A percentile compares a stretch with the other conserved stretches of the same genome.
Evolutionary conservation across 2,797 vertebrate genomes (phyloP).

Genomic region (Oryzias sinensis): DNA sequence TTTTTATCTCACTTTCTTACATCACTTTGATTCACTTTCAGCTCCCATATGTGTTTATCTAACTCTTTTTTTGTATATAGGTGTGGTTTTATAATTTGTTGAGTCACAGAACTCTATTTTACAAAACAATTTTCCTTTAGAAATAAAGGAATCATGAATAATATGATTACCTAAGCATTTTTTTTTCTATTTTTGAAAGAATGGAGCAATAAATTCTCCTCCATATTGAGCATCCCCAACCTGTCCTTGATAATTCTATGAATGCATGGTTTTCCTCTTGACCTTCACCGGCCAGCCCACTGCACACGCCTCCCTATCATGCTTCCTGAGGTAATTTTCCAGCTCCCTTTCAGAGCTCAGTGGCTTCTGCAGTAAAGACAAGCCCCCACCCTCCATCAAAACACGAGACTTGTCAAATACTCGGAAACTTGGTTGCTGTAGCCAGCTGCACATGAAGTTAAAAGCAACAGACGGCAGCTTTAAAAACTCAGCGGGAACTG

Average conservation of each 20-base stretch:
- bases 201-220: constrained; percentile 21
- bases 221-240: constrained; percentile 29
- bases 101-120: too few species aligned
- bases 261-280: constrained; percentile 53
- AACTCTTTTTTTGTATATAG: constrained; percentile 9
- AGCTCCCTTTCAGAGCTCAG: constrained; percentile 62
- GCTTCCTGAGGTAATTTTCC: constrained; percentile 66
- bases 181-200: constrained; percentile 40
- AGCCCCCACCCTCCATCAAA: constrained; percentile 32
- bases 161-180: constrained; percentile 19
- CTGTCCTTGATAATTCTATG: constrained; percentile 46
- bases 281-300: constrained; percentile 61
- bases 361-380: constrained; percentile 43
- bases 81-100: background rate
- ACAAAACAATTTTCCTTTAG: too few species aligned
- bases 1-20: constrained; percentile 46
- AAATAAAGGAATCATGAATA: constrained; percentile 17
- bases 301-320: constrained; percentile 45
- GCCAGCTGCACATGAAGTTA: constrained; percentile 45
- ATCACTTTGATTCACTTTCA: constrained; percentile 37
- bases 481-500: constrained; percentile 37
- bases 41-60: constrained; percentile 10
- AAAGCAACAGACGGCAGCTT: constrained; percentile 39
- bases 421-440: constrained; percentile 43
- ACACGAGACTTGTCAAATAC: constrained; percentile 60